Evolutionary conservation across 2,113 vertebrate species (phyloP).

Genomic region (Tetrax tetrax): DNA sequence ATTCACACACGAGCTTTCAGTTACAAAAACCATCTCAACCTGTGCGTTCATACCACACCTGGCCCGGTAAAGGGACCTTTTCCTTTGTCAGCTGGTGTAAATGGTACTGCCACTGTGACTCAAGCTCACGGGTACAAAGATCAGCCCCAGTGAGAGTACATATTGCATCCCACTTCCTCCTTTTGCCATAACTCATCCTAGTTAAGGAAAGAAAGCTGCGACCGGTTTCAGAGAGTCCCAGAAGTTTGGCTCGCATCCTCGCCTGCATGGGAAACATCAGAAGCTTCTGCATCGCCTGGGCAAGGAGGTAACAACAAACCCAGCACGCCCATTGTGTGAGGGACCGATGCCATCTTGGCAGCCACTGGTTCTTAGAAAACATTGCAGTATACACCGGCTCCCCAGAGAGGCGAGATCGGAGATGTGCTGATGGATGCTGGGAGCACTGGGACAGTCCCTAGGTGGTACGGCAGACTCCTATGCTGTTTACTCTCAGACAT

Average conservation of each 20-base stretch:
- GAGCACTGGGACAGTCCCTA: not conserved
- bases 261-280: not conserved
- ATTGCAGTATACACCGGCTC: not conserved
- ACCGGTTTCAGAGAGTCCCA: not conserved
- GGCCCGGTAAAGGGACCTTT: not conserved
- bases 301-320: not conserved
- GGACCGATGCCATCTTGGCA: not conserved
- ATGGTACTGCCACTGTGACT: no score
- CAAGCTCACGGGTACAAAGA: not conserved
- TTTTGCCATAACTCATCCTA: not conserved
- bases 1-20: accelerated
- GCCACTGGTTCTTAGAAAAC: not conserved
- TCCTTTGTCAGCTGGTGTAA: not conserved
- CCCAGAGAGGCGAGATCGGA: not conserved
- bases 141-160: not conserved
- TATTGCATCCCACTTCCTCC: not conserved
- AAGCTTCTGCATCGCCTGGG: not conserved
- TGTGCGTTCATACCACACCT: not conserved
- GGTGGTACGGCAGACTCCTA: accelerated
- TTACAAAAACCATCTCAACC: not conserved
- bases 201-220: not conserved
- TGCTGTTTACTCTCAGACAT: not conserved
- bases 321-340: not conserved
- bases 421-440: not conserved
- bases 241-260: not conserved